Conservation (phyloP, 2,888 invertebrate species). For the Schrankia costaestrigalis region DNA sequence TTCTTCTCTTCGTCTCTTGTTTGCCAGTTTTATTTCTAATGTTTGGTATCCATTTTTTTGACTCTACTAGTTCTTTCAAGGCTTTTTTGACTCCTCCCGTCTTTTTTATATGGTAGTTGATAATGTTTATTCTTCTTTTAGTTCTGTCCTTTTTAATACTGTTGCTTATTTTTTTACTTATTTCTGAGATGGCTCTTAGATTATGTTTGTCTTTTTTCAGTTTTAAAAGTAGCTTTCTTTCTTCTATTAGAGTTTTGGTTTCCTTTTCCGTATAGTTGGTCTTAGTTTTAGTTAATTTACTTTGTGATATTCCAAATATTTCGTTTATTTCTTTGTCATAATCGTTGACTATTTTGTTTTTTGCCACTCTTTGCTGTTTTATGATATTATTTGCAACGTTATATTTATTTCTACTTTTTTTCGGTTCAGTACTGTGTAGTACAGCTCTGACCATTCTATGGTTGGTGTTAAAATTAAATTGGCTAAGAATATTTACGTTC, state of each 20-base stretch:
- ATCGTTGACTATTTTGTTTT: not conserved
- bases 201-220: conserved; percentile 3
- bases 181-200: too few relatives aligned
- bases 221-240: conserved; percentile 3
- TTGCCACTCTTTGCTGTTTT: not conserved
- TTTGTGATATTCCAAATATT: not conserved
- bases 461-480: conserved; percentile 1
- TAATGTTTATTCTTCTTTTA: conserved; percentile 2
- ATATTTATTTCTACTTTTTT: conserved; percentile 1
- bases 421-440: not conserved
- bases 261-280: conserved; percentile 1
- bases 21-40: too few relatives aligned
- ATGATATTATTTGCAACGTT: not conserved
- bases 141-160: conserved; percentile 3
- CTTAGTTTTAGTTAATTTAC: not conserved
- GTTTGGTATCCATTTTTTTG: too few relatives aligned
- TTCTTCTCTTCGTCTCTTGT: too few relatives aligned
- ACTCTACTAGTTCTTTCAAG: conserved; percentile 2
- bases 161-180: too few relatives aligned
- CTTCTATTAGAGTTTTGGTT: conserved; percentile 5
- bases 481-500: not conserved
- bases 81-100: conserved; percentile 5
- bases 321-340: not conserved
- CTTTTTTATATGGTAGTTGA: conserved; percentile 1
- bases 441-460: conserved; percentile 1